These are phyloP conservation scores for Cuniculus paca DNA, from an alignment of 2,797 vertebrate species.

Conservation along the genomic window DNA sequence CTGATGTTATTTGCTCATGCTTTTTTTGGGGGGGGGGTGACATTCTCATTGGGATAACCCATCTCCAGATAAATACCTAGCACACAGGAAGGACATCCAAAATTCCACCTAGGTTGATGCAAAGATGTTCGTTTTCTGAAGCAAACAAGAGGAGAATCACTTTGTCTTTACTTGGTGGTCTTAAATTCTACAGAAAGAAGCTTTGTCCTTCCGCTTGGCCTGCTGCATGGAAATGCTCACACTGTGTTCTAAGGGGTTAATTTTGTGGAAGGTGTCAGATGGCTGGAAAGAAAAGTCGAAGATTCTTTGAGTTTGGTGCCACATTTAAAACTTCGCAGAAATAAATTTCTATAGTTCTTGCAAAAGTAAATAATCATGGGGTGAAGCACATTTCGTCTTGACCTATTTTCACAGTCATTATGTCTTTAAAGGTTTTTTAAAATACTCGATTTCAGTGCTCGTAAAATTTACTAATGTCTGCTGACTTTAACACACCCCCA, in stretches of 20 bases:
- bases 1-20: not conserved
- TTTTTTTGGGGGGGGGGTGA: not conserved
- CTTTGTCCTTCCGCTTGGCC: not conserved
- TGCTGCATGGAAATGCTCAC: not conserved
- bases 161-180: not conserved
- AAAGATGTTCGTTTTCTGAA: not conserved
- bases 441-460: not conserved
- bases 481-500: not conserved
- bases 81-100: not conserved
- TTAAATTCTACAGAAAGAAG: not conserved
- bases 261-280: not conserved
- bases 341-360: not conserved
- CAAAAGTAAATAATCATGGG: not conserved
- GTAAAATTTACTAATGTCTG: not conserved
- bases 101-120: not conserved
- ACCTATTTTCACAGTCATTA: not conserved
- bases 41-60: not conserved
- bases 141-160: not conserved
- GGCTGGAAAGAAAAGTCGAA: not conserved
- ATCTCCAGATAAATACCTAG: constrained; percentile 14
- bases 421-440: not conserved
- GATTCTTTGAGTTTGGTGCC: not conserved
- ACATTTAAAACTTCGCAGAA: constrained; percentile 19
- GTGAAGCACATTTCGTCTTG: not conserved
- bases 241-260: not conserved